These are phyloP conservation scores for Dyspetes luteomarginatus DNA, from an alignment of 2,888 invertebrate species.

Conservation along the genomic window DNA sequence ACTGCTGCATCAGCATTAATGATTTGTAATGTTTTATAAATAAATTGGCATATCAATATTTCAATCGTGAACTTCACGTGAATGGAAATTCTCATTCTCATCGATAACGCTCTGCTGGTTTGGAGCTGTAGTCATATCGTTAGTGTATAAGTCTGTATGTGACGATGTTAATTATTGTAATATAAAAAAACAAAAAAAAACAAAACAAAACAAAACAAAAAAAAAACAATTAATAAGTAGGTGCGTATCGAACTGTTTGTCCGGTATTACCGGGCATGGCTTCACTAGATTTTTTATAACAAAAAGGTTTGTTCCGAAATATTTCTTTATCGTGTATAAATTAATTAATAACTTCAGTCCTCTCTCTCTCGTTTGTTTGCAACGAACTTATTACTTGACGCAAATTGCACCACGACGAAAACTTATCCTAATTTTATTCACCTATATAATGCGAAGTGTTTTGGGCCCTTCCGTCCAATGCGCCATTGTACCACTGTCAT, in stretches of 20 bases:
- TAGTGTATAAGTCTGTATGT: slow-evolving; percentile 82
- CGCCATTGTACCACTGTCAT: slow-evolving; percentile 82
- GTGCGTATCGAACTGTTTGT: slow-evolving; percentile 80
- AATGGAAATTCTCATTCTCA: slow-evolving; percentile 78
- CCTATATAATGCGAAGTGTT: slow-evolving; percentile 81
- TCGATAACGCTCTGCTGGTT: slow-evolving; percentile 82
- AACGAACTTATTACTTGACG: slow-evolving; percentile 73
- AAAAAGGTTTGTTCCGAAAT: slow-evolving; percentile 76
- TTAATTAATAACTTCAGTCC: slow-evolving; percentile 72
- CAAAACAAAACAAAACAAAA: slow-evolving; percentile 52
- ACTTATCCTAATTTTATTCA: slow-evolving; percentile 80
- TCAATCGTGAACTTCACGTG: slow-evolving; percentile 70
- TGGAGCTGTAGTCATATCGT: slow-evolving; percentile 83
- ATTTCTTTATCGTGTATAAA: slow-evolving; percentile 66
- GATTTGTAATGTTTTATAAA: slow-evolving; percentile 78
- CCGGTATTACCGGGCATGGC: slow-evolving; percentile 77
- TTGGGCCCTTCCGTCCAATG: slow-evolving; percentile 82
- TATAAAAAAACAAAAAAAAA: slow-evolving; percentile 72
- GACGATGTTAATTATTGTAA: slow-evolving; percentile 83
- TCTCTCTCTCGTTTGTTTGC: slow-evolving; percentile 75
- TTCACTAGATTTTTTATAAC: slow-evolving; percentile 81
- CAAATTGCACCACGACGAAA: slow-evolving; percentile 79
- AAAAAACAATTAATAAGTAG: slow-evolving; percentile 76
- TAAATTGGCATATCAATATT: slow-evolving; percentile 79
- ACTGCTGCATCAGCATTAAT: slow-evolving; percentile 73